phyloP scores from a whole-genome alignment of 2,113 vertebrate genomes.

The Paradoxurus hermaphroditus region DNA sequence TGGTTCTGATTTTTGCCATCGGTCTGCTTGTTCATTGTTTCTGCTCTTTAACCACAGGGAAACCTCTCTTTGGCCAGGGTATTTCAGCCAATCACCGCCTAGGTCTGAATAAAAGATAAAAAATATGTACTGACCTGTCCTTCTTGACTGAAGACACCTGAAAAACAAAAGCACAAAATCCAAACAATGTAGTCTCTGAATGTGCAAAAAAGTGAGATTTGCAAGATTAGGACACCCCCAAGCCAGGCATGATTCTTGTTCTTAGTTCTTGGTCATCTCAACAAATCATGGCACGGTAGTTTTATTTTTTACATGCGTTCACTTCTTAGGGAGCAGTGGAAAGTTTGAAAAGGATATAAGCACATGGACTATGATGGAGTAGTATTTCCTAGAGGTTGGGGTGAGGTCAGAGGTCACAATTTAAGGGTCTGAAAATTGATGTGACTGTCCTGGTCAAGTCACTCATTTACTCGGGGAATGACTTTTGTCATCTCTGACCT shows the following conservation, averaged over 20 bases:
- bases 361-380: not conserved
- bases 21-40: not conserved
- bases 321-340: not conserved
- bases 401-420: not conserved
- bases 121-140: conserved; percentile 58
- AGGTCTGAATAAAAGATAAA: not conserved
- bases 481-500: not conserved
- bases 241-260: not conserved
- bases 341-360: not conserved
- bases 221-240: not conserved
- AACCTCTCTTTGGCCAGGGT: not conserved
- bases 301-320: not conserved
- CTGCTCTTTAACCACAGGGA: not conserved
- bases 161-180: not conserved
- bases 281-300: not conserved
- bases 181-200: conserved; percentile 18
- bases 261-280: not conserved
- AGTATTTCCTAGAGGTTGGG: not conserved
- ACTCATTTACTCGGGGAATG: not conserved
- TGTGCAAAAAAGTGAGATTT: not conserved
- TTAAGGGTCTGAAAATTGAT: not conserved
- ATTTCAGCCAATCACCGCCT: not conserved
- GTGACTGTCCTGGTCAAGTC: not conserved
- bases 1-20: not conserved
- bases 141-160: conserved; percentile 70